phyloP scores from a whole-genome alignment of 30 jellyfish, hydroid and myxozoan genomes.

The Catostylus mosaicus region DNA sequence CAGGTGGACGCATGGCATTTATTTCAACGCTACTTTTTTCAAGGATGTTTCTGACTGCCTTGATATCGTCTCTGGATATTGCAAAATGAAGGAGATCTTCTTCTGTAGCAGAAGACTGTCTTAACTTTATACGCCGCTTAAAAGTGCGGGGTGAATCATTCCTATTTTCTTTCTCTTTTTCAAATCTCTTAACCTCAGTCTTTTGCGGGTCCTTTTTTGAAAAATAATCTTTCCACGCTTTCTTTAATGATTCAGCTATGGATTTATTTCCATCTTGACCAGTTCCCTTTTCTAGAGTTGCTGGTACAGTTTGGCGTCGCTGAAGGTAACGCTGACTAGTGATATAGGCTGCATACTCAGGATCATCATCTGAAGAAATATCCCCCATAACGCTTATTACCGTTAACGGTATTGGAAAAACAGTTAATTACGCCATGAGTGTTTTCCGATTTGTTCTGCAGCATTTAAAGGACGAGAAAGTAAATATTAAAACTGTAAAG shows the following conservation, averaged over 20 bases:
- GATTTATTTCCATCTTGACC: constrained; percentile 37
- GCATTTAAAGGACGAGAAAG: no score
- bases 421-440: no score
- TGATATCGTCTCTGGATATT: constrained; percentile 66
- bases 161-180: constrained; percentile 1
- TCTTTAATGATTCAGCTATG: constrained; percentile 49
- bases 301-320: constrained; percentile 75
- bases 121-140: constrained; percentile 41
- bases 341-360: constrained; percentile 45
- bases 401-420: no score
- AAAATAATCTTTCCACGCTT: constrained; percentile 57
- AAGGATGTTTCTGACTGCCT: constrained; percentile 47
- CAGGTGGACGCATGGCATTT: constrained; percentile 78
- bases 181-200: constrained; percentile 5
- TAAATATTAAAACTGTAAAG: no score
- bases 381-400: no score
- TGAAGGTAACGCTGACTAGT: constrained; percentile 46
- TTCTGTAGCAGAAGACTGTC: constrained; percentile 69
- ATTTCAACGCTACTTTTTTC: constrained; percentile 64
- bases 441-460: no score
- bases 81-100: constrained; percentile 77
- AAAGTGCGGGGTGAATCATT: constrained; percentile 53
- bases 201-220: constrained; percentile 52
- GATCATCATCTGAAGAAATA: constrained; percentile 23
- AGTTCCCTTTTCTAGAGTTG: constrained; percentile 40